phyloP scores from a whole-genome alignment of 2,797 vertebrate genomes.

The Sebastes minor region DNA sequence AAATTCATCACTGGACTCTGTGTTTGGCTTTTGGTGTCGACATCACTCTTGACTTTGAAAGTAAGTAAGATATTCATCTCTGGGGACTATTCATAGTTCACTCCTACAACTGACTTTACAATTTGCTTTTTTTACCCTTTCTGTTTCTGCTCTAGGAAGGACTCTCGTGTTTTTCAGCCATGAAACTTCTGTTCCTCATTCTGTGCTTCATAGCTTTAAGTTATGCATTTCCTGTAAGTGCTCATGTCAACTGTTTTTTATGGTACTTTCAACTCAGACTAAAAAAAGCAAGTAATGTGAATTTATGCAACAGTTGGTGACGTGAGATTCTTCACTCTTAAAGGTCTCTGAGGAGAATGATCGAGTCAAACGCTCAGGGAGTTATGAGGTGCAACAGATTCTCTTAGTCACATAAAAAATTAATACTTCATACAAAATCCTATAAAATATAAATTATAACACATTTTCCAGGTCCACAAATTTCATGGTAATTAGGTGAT shows the following conservation, averaged over 20 bases:
- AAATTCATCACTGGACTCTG: neutral
- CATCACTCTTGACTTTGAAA: neutral
- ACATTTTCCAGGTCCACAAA: too few relatives aligned
- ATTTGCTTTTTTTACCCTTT: neutral
- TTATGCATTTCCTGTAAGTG: constrained; percentile 26
- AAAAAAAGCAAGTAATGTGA: neutral
- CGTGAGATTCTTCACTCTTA: neutral
- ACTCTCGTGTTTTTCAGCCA: neutral
- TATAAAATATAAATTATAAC: too few relatives aligned
- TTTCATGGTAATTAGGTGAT: too few relatives aligned
- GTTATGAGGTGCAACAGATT: constrained; percentile 23
- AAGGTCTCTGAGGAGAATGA: constrained; percentile 21
- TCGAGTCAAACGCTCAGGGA: constrained; percentile 24
- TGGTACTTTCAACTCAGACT: neutral
- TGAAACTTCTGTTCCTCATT: constrained; percentile 21
- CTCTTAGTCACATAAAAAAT: too few relatives aligned
- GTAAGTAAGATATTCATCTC: neutral
- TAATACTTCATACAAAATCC: too few relatives aligned
- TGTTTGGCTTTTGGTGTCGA: neutral
- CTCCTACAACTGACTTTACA: neutral
- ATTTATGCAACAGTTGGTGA: neutral
- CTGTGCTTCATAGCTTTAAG: constrained; percentile 7
- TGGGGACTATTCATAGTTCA: neutral
- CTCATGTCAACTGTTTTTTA: neutral
- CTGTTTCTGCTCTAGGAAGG: neutral